Evolutionary conservation across 2,797 vertebrate genomes (phyloP), one percentile per base, ranked within the genome.

Genomic region (Bovichtus variegatus): DNA sequence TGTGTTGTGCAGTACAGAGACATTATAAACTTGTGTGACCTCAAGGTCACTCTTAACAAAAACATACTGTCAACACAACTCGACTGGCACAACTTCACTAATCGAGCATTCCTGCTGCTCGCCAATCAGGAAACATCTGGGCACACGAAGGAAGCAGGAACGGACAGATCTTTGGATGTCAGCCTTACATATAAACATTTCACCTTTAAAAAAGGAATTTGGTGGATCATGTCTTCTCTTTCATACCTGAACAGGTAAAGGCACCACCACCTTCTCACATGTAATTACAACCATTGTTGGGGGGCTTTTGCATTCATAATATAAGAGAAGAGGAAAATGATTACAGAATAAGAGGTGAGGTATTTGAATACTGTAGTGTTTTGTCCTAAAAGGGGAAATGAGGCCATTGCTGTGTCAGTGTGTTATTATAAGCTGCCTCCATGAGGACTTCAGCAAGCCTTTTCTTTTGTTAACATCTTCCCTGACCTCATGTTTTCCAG

Each of bases 401-500:
- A 84, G 76, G 69, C 74, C 67, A 60, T 12, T 60, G 74, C 79
- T 78, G 77, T 77, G 73, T 82, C 74, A 72, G 21, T 67, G 79
- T 83, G 85, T 84, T 90, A 80, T 87, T 90, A 51, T 84, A 82
- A 83, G 64, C 86, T 86, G 81, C 69, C 77, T 84, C 63, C 34
- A 77, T 59, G 40, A 83, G 71, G 59, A 85, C 81, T 81, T 76
- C 46, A 85, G 74, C 82, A 46, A 85, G 66, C 71, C 76, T 75
- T 92, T 87, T 90, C 82, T 92, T 93, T 90, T 93, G 84, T 91
- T 90, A 91, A 93, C 89, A 90, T 94, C 88, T 92, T 93, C 89
- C 84, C 92, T 95, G 92, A 95, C 92, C 92, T 95, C 94, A 94
- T 94, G 92, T 92, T 95, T 95, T 95, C 94, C 95, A 94, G 87